These are phyloP conservation scores for Muraenolepis orangiensis DNA, from an alignment of 2,797 vertebrate genomes.

Conservation along the genomic window DNA sequence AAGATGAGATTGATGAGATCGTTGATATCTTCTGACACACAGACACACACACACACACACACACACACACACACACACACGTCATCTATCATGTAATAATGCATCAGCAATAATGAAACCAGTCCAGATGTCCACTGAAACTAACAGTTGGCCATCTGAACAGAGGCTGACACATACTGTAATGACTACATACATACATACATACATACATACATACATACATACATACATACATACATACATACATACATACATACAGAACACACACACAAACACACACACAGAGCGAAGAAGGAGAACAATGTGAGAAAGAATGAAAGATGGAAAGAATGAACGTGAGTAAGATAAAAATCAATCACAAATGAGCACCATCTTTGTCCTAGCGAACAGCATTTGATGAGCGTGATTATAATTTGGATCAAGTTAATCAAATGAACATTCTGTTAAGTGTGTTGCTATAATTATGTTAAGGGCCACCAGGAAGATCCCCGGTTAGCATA, in stretches of 20 bases:
- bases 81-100: constrained; percentile 22
- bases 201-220: not conserved
- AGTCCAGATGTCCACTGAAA: constrained; percentile 62
- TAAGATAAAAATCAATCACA: not conserved
- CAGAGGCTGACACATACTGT: not conserved
- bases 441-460: not conserved
- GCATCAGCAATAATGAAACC: constrained; percentile 56
- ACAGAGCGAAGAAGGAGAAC: not conserved
- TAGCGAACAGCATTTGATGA: constrained; percentile 52
- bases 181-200: not conserved
- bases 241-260: no score
- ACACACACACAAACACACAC: not conserved
- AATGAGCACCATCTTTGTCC: constrained; percentile 40
- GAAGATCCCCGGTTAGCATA: not conserved
- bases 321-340: constrained; percentile 7
- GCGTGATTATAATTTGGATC: constrained; percentile 43
- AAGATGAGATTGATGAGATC: constrained; percentile 61
- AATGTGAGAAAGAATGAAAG: no score
- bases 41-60: not conserved
- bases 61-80: not conserved
- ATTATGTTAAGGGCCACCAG: not conserved
- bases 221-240: no score
- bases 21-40: constrained; percentile 47
- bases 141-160: constrained; percentile 46
- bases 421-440: constrained; percentile 29